Evolutionary conservation across 2,888 invertebrate genomes (phyloP).

Genomic region (Carpatolechia fugitivella): DNA sequence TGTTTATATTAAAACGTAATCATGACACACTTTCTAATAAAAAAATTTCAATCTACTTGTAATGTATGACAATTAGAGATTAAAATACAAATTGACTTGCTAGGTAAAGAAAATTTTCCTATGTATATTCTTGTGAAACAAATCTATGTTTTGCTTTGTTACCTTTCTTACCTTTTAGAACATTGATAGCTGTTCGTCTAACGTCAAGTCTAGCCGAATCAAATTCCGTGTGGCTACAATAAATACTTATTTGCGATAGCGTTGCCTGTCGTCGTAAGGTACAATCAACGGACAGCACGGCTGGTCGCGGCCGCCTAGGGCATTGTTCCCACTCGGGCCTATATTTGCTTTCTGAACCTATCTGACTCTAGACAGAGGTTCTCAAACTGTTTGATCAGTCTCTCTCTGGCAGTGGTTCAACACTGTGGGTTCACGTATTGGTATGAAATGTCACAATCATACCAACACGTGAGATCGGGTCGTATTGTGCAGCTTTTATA

Average conservation of each 20-base stretch:
- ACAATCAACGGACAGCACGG: slow-evolving; percentile 67
- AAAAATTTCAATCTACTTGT: no score
- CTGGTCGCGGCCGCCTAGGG: slow-evolving; percentile 52
- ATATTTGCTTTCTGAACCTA: slow-evolving; percentile 39
- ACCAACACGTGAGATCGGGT: no score
- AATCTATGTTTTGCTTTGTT: neutral
- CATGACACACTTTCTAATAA: no score
- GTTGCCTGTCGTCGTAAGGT: slow-evolving; percentile 72
- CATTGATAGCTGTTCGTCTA: neutral
- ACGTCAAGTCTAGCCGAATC: neutral
- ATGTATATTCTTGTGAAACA: no score
- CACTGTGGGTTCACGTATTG: neutral
- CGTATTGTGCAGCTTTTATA: no score
- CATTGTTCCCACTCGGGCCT: slow-evolving; percentile 63
- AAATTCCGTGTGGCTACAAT: slow-evolving; percentile 58
- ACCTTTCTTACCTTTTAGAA: neutral
- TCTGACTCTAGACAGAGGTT: slow-evolving; percentile 11
- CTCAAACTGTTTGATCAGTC: slow-evolving; percentile 1
- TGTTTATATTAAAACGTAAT: no score
- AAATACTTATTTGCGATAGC: slow-evolving; percentile 73
- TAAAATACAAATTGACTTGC: no score
- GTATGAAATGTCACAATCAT: no score
- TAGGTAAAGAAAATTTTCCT: no score
- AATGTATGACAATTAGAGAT: no score
- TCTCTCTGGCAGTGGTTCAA: neutral